phyloP scores from a whole-genome alignment of 1,140 invertebrate species.

The Scaptomyza graminum region DNA sequence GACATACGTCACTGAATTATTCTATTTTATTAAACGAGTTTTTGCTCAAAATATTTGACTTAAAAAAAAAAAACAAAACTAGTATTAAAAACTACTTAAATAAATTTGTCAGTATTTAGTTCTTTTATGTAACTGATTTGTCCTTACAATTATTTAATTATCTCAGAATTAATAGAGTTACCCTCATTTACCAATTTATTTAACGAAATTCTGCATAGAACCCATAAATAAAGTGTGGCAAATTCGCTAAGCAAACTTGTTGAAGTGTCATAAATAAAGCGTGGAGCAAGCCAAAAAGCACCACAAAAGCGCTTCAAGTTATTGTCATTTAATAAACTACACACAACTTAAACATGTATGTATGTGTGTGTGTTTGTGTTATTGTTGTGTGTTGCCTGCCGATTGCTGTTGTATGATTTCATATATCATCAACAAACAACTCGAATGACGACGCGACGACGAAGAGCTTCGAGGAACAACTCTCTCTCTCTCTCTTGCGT shows the following conservation, averaged over 20 bases:
- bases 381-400: constrained; percentile 48
- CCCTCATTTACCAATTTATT: constrained; percentile 59
- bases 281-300: constrained; percentile 10
- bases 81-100: too few species aligned
- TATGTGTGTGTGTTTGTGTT: constrained; percentile 40
- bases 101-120: too few species aligned
- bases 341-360: constrained; percentile 48
- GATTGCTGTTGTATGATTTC: constrained; percentile 81
- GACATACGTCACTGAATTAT: constrained; percentile 31
- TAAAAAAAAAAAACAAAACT: too few species aligned
- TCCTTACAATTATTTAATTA: neutral
- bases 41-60: neutral
- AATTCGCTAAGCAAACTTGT: constrained; percentile 76
- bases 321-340: constrained; percentile 80
- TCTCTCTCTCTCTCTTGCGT: constrained; percentile 18
- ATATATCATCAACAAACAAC: constrained; percentile 68
- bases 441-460: neutral
- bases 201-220: constrained; percentile 45
- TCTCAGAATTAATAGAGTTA: constrained; percentile 33
- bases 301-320: constrained; percentile 40
- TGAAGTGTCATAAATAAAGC: constrained; percentile 76
- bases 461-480: constrained; percentile 22
- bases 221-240: constrained; percentile 75
- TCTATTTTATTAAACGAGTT: constrained; percentile 42
- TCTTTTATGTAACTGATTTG: too few species aligned